Percentiles rank a stretch among this genome's conserved stretches.
Conservation (phyloP, 2,113 vertebrate genomes). For the Hemibagrus wyckioides region DNA sequence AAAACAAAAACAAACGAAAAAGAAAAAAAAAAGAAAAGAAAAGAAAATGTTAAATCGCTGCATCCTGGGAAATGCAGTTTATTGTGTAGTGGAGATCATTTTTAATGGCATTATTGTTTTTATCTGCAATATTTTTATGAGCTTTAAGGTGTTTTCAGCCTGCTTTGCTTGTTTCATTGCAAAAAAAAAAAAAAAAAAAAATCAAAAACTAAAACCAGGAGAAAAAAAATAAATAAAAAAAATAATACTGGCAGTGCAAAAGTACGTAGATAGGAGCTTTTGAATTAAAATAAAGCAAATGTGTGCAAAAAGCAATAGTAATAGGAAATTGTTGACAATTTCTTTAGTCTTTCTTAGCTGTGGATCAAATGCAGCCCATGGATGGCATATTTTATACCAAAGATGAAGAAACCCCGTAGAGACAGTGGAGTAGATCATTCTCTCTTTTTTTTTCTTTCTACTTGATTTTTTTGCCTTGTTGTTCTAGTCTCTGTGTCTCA, state of each 20-base stretch:
- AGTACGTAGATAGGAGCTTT: conserved; percentile 86
- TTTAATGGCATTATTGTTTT: conserved; percentile 88
- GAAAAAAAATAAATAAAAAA: conserved; percentile 71
- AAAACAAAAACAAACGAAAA: conserved; percentile 51
- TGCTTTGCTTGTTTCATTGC: conserved; percentile 95
- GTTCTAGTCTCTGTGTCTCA: conserved; percentile 64
- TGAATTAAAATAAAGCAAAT: conserved; percentile 85
- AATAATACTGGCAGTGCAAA: conserved; percentile 68
- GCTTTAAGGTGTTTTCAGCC: conserved; percentile 91
- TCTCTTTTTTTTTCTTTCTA: conserved; percentile 59
- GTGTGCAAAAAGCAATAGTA: conserved; percentile 85
- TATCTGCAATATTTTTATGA: conserved; percentile 90
- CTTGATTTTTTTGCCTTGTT: conserved; percentile 52
- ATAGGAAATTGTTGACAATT: conserved; percentile 98
- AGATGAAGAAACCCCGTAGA: conserved; percentile 87
- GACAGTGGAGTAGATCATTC: conserved; percentile 64
- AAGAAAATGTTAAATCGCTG: conserved; percentile 76
- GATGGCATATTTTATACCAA: conserved; percentile 99
- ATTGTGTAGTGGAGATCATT: conserved; percentile 82
- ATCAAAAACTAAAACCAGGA: conserved; percentile 50
- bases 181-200: conserved; percentile 62
- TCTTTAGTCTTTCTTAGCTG: conserved; percentile 97
- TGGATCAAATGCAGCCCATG: conserved; percentile 93
- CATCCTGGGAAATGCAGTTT: conserved; percentile 86
- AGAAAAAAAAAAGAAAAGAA: conserved; percentile 59